Evolutionary conservation across 1,140 invertebrate genomes (phyloP).

Genomic region (Stegodyphus mimosarum): DNA sequence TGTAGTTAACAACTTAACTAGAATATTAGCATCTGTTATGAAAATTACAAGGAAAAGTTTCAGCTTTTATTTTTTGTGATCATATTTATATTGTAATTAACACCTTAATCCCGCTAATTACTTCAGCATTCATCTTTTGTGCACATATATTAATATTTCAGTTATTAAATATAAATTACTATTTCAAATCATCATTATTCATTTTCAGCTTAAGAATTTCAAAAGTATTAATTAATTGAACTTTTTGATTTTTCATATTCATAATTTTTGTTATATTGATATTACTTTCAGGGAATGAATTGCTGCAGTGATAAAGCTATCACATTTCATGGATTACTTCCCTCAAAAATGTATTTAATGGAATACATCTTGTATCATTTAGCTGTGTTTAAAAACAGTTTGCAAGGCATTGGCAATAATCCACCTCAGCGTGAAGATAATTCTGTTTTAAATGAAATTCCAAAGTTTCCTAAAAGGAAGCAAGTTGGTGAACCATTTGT

Average conservation of each 20-base stretch:
- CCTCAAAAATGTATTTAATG: conserved; percentile 67
- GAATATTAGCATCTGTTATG: no score
- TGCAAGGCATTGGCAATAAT: conserved; percentile 53
- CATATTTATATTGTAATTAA: neutral
- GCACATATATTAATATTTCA: neutral
- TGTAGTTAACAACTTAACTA: no score
- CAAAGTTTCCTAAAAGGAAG: neutral
- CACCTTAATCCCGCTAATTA: neutral
- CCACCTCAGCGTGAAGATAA: neutral
- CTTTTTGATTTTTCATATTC: no score
- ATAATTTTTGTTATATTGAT: no score
- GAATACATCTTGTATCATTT: conserved; percentile 64
- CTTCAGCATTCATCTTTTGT: neutral
- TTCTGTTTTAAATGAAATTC: neutral
- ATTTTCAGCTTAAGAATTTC: neutral
- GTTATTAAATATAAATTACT: no score
- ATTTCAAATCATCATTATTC: neutral
- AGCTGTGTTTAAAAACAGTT: conserved; percentile 57
- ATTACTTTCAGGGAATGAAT: conserved; percentile 67
- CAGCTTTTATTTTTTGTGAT: no score
- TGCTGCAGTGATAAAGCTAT: conserved; percentile 71
- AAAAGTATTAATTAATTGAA: conserved; percentile 49
- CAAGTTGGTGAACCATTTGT: conserved; percentile 52
- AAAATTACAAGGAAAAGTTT: no score
- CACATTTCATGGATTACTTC: conserved; percentile 69